Conservation (phyloP, 2,113 vertebrate genomes). For the Lepidothrix coronata region DNA sequence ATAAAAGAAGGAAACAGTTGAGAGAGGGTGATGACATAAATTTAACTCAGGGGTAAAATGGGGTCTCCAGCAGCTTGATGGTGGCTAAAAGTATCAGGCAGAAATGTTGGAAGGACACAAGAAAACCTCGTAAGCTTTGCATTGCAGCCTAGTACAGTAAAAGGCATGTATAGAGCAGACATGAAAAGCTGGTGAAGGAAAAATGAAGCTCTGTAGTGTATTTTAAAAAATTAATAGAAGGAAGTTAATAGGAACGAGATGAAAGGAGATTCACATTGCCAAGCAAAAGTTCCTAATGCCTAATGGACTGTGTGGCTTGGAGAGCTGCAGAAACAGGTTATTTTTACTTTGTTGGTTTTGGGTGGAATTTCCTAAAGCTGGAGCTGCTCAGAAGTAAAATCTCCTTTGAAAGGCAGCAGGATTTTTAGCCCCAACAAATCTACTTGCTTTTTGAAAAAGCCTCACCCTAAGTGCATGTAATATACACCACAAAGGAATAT, state of each 20-base stretch:
- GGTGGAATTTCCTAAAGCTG: conserved; percentile 16
- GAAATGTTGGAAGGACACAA: neutral
- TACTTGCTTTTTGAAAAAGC: neutral
- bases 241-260: neutral
- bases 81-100: neutral
- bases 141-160: neutral
- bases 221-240: neutral
- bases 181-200: neutral
- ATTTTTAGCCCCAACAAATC: neutral
- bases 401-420: neutral
- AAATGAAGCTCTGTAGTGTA: neutral
- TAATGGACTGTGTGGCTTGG: neutral
- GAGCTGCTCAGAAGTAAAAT: neutral
- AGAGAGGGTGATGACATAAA: neutral
- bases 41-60: neutral
- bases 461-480: neutral
- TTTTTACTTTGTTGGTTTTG: conserved; percentile 17
- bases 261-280: neutral
- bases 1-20: neutral
- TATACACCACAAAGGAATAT: neutral
- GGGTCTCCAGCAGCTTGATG: neutral
- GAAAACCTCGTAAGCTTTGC: neutral
- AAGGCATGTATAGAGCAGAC: neutral
- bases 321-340: neutral
- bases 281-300: neutral